Percentiles rank a stretch among this genome's conserved stretches.
phyloP scores from a whole-genome alignment of 2,797 vertebrate species.

The Poeciliopsis paucimaculata region DNA sequence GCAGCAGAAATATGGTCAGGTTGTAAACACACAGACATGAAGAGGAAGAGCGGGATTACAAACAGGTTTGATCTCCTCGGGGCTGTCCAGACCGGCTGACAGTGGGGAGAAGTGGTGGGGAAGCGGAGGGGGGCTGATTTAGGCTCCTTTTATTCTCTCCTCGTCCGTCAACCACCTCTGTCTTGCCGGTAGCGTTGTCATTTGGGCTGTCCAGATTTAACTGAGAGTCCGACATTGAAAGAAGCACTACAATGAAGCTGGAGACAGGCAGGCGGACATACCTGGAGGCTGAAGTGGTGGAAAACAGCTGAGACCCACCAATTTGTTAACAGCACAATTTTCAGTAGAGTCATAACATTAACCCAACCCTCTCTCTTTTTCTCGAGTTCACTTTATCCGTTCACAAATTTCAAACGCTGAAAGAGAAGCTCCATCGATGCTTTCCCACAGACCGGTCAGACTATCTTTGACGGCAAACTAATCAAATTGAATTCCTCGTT shows the following conservation, averaged over 20 bases:
- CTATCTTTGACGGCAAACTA: conserved; percentile 54
- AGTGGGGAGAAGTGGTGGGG: conserved; percentile 38
- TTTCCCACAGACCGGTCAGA: conserved; percentile 41
- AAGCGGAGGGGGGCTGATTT: conserved; percentile 27
- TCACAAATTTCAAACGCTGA: conserved; percentile 45
- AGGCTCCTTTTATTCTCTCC: conserved; percentile 59
- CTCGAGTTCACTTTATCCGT: conserved; percentile 42
- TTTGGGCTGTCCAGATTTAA: conserved; percentile 67
- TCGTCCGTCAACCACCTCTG: conserved; percentile 54
- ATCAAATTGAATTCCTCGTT: conserved; percentile 63
- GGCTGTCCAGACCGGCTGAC: conserved; percentile 72
- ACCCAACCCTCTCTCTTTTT: not conserved
- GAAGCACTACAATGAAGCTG: conserved; percentile 51
- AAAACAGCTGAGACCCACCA: conserved; percentile 76
- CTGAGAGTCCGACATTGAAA: conserved; percentile 62
- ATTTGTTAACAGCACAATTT: conserved; percentile 68
- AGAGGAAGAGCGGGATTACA: conserved; percentile 68
- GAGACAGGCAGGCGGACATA: conserved; percentile 64
- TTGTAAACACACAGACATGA: conserved; percentile 77
- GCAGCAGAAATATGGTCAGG: conserved; percentile 68
- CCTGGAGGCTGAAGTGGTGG: conserved; percentile 68
- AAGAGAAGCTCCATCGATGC: conserved; percentile 40
- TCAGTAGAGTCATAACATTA: conserved; percentile 46
- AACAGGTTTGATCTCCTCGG: conserved; percentile 77
- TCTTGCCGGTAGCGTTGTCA: conserved; percentile 75